phyloP scores from a whole-genome alignment of 2,113 vertebrate species.

The Beaufortia kweichowensis region DNA sequence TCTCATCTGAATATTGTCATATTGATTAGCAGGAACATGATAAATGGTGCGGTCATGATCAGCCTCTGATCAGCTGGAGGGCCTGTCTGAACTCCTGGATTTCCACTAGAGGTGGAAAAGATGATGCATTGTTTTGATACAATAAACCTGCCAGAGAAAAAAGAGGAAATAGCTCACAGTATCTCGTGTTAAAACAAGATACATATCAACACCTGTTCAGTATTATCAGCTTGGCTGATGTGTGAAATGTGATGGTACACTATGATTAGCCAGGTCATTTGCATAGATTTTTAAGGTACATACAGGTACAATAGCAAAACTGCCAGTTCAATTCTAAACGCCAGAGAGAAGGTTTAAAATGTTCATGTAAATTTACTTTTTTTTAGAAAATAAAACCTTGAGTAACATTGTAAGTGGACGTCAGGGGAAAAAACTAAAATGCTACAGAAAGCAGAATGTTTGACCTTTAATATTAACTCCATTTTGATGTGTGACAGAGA shows the following conservation, averaged over 20 bases:
- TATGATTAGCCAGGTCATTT: background rate
- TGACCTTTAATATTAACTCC: background rate
- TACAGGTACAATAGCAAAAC: background rate
- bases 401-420: background rate
- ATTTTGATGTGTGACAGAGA: background rate
- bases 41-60: constrained; percentile 31
- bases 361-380: too few relatives aligned
- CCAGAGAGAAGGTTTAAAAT: too few relatives aligned
- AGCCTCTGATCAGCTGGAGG: constrained; percentile 25
- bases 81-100: constrained; percentile 31
- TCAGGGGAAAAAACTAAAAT: background rate
- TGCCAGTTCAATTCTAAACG: background rate
- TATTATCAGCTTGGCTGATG: background rate
- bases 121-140: constrained; percentile 6
- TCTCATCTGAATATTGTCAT: constrained; percentile 14
- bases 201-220: background rate
- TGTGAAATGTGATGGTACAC: background rate
- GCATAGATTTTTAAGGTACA: background rate
- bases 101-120: constrained; percentile 26
- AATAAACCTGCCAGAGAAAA: background rate
- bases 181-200: background rate
- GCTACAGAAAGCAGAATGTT: background rate
- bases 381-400: too few relatives aligned
- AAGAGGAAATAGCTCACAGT: background rate
- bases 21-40: constrained; percentile 33